Percentiles rank a stretch among this genome's conserved stretches.
Evolutionary conservation across 2,797 vertebrate species (phyloP).

Genomic region (Phrynocephalus vlangalii): DNA sequence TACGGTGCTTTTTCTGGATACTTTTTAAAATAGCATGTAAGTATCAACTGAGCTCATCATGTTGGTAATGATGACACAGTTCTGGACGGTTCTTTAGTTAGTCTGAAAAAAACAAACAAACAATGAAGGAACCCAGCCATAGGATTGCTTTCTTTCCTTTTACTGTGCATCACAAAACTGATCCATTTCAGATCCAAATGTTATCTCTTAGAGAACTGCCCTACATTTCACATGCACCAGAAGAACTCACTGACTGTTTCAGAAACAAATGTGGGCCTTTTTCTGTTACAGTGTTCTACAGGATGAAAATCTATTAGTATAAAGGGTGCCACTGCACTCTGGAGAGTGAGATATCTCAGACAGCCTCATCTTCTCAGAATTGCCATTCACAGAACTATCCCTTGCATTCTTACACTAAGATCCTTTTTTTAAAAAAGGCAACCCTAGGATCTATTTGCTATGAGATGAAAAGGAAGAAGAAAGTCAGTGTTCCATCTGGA

Average conservation of each 20-base stretch:
- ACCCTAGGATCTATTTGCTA: slow-evolving; percentile 50
- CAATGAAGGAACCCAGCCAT: not conserved
- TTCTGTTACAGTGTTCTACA: not conserved
- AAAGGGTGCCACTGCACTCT: not conserved
- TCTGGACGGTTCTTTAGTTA: no score
- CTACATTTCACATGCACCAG: not conserved
- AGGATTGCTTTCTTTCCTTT: not conserved
- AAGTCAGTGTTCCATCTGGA: slow-evolving; percentile 58
- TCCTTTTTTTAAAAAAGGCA: slow-evolving; percentile 14
- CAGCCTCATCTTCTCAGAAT: not conserved
- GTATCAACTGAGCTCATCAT: not conserved
- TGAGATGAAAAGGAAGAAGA: slow-evolving; percentile 57
- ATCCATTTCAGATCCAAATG: not conserved
- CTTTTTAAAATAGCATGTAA: not conserved
- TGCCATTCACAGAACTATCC: not conserved
- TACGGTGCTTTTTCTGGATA: not conserved
- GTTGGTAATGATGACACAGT: not conserved
- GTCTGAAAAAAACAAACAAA: no score
- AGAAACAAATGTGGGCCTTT: not conserved
- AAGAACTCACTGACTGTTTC: not conserved
- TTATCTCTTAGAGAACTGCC: not conserved
- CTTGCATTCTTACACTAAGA: not conserved
- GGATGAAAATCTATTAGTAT: not conserved
- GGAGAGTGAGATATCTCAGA: not conserved
- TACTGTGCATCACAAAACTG: not conserved